Evolutionary conservation across 2,888 invertebrate species (phyloP).

Genomic region (Terebella lapidaria): DNA sequence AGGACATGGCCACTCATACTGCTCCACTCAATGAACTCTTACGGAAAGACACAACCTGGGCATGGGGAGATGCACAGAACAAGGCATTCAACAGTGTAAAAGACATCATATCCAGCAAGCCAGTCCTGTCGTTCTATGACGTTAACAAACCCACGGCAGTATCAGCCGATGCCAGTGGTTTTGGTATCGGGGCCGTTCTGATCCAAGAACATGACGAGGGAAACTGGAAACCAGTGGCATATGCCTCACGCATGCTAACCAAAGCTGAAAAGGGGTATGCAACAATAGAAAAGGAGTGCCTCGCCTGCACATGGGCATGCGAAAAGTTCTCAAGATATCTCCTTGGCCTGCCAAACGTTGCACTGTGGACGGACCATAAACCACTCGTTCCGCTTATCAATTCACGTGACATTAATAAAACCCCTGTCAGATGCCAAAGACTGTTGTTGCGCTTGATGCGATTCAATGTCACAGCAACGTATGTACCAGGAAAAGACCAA

Average conservation of each 20-base stretch:
- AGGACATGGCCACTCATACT: not conserved
- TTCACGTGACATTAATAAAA: slow-evolving; percentile 18
- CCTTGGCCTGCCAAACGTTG: not conserved
- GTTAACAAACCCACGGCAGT: not conserved
- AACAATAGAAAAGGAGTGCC: slow-evolving; percentile 25
- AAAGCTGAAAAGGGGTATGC: slow-evolving; percentile 22
- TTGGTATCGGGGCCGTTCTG: slow-evolving; percentile 21
- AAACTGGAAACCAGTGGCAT: slow-evolving; percentile 14
- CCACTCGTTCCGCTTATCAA: slow-evolving; percentile 20
- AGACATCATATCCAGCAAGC: not conserved
- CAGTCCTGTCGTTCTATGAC: slow-evolving; percentile 5
- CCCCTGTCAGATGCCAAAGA: slow-evolving; percentile 26
- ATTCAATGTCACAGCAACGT: slow-evolving; percentile 20
- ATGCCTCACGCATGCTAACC: slow-evolving; percentile 18
- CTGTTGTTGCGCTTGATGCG: slow-evolving; percentile 26
- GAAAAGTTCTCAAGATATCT: slow-evolving; percentile 15
- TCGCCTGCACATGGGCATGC: slow-evolving; percentile 16
- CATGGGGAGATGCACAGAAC: not conserved
- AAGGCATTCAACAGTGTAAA: slow-evolving; percentile 3
- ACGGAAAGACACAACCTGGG: slow-evolving; percentile 15
- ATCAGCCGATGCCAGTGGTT: not conserved
- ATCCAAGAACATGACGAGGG: slow-evolving; percentile 16
- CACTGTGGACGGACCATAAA: slow-evolving; percentile 10
- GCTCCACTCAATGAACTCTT: slow-evolving; percentile 8
- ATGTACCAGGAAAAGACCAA: slow-evolving; percentile 23